These are phyloP conservation scores for Ataeniobius toweri DNA, from an alignment of 2,797 vertebrate genomes.

Conservation along the genomic window DNA sequence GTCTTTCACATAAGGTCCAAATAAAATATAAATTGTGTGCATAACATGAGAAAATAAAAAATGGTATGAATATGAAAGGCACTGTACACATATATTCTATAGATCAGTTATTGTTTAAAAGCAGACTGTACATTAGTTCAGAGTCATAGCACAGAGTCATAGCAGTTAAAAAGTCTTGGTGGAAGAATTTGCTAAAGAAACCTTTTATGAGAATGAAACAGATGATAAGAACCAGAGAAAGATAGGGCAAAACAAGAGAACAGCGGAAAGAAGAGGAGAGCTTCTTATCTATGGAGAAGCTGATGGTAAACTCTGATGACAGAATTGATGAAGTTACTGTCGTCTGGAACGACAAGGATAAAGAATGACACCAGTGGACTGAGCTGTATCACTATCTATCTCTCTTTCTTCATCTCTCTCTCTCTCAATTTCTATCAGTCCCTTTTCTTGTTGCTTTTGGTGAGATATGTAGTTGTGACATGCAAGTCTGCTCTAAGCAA, in stretches of 20 bases:
- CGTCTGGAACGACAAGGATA: conserved; percentile 55
- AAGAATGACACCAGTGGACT: conserved; percentile 68
- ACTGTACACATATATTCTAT: neutral
- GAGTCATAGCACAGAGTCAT: neutral
- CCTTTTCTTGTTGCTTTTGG: conserved; percentile 43
- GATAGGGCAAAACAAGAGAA: conserved; percentile 36
- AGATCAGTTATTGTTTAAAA: conserved; percentile 4
- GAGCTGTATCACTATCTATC: conserved; percentile 33
- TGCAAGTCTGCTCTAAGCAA: conserved; percentile 71
- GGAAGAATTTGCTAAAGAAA: conserved; percentile 26
- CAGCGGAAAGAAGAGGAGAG: conserved; percentile 34
- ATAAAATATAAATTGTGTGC: too few relatives aligned
- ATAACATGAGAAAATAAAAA: too few relatives aligned
- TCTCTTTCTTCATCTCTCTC: conserved; percentile 7
- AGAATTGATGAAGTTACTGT: conserved; percentile 74
- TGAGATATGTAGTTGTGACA: conserved; percentile 75
- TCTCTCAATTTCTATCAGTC: conserved; percentile 23
- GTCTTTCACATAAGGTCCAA: neutral
- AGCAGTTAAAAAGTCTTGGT: neutral
- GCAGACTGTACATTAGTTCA: neutral
- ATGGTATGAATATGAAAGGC: too few relatives aligned
- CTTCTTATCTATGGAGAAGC: conserved; percentile 40
- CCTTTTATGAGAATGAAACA: conserved; percentile 33
- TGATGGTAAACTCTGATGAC: conserved; percentile 74
- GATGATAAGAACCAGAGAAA: conserved; percentile 24